Percentiles rank a stretch among this genome's conserved stretches.
Evolutionary conservation across 2,888 invertebrate species (phyloP).

Genomic region (Pheosia tremula): DNA sequence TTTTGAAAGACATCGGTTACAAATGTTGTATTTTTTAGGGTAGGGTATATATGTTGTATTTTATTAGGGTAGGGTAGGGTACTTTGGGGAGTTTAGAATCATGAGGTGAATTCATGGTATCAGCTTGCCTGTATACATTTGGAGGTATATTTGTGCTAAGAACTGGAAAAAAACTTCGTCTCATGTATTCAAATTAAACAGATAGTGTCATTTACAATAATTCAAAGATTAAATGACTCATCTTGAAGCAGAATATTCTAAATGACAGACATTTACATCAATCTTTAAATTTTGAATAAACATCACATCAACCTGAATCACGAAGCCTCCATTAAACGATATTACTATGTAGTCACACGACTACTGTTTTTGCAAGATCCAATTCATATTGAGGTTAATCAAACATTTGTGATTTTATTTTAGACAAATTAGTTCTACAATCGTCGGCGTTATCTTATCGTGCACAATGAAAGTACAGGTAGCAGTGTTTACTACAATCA

Average conservation of each 20-base stretch:
- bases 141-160: no score
- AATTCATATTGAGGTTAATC: constrained; percentile 27
- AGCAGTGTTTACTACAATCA: constrained; percentile 67
- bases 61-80: no score
- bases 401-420: constrained; percentile 36
- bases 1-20: no score
- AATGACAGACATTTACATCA: neutral
- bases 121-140: no score
- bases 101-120: no score
- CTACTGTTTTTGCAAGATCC: constrained; percentile 24
- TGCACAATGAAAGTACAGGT: constrained; percentile 54
- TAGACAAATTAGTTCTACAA: constrained; percentile 37
- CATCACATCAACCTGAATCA: neutral
- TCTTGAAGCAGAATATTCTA: neutral
- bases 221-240: neutral
- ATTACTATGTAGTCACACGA: neutral
- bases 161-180: no score
- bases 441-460: constrained; percentile 63
- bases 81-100: no score
- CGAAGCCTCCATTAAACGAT: neutral
- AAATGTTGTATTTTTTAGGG: no score
- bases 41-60: no score
- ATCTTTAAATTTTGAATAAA: neutral
- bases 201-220: neutral
- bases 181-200: no score